Base-by-base conservation (phyloP, 1,140 invertebrate species). In the Steinernema khuongi region DNA sequence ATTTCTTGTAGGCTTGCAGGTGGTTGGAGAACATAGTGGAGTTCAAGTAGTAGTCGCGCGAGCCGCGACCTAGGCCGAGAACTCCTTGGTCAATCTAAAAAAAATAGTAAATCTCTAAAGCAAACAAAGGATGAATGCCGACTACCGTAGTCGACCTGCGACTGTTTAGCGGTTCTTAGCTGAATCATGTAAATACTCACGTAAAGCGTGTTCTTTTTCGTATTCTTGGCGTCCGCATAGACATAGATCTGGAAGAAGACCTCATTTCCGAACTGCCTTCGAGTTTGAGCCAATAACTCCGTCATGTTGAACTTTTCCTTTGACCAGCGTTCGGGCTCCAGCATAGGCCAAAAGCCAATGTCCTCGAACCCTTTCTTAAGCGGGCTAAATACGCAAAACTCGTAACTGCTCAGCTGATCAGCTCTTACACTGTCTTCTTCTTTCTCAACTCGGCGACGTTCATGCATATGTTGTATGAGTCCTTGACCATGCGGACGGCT, bases 331-430 rank as follows among this genome's bases (percentile, higher is more conserved):
- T 75, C 76, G 0, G 87, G 81, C 29, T 89, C 86, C 1, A 94
- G 80, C 1, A 94, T 90, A 0, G 93, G 93, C 93, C 91, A 94
- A 0, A 92, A 92, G 31, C 93, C 93, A 1, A 94, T 85, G 50
- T 90, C 85, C 0, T 91, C 86, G 28, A 95, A 85, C 31, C 94
- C 87, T 33, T 89, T 86, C 30, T 91, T 77, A 7, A 95, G 85
- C 0, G 93, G 92, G 73, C 88, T 87, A 75, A 70, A 78, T 41
- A 29, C 22, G 26, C 4, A 17, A 29, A 67, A 67, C 26, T 67
- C 60, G 30, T 67, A 4, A 2, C 26, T 67, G 22, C 30, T 67
- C n/a, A 43, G 17, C 41, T 43, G 60, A 17, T 18, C 18, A 60
- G 1, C 31, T 67, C 26, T 67, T 31, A 73, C 71, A 33, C 31